phyloP scores from a whole-genome alignment of 2,113 vertebrate genomes.

The Thamnophis sirtalis region DNA sequence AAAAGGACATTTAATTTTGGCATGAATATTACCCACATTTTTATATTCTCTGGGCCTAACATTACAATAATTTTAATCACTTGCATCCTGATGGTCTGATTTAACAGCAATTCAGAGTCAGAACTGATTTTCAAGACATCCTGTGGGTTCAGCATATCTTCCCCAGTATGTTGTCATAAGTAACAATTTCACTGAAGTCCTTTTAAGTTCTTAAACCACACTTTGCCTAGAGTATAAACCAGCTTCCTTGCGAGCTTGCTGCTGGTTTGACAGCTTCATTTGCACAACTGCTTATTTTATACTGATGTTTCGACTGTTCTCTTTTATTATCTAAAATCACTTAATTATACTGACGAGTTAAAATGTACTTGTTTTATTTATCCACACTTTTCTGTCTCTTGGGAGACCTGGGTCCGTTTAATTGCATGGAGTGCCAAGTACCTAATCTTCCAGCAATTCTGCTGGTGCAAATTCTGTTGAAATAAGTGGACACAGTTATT shows the following conservation, averaged over 20 bases:
- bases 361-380: constrained; percentile 5
- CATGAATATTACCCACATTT: background rate
- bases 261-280: background rate
- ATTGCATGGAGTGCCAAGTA: background rate
- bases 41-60: background rate
- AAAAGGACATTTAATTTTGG: background rate
- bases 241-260: background rate
- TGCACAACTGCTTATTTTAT: background rate
- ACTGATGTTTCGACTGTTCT: background rate
- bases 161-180: background rate
- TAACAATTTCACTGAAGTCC: background rate
- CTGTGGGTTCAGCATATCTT: background rate
- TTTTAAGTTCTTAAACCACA: background rate
- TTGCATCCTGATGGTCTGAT: background rate
- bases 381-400: background rate
- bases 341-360: background rate
- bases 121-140: background rate
- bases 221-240: background rate
- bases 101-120: background rate
- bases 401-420: background rate
- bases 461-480: background rate
- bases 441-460: background rate
- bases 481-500: background rate
- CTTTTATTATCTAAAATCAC: background rate
- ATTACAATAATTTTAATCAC: background rate